Percentiles rank a stretch among this genome's conserved stretches.
These are phyloP conservation scores for Jordanella pulchra DNA, from an alignment of 2,797 vertebrate genomes.

Conservation along the genomic window DNA sequence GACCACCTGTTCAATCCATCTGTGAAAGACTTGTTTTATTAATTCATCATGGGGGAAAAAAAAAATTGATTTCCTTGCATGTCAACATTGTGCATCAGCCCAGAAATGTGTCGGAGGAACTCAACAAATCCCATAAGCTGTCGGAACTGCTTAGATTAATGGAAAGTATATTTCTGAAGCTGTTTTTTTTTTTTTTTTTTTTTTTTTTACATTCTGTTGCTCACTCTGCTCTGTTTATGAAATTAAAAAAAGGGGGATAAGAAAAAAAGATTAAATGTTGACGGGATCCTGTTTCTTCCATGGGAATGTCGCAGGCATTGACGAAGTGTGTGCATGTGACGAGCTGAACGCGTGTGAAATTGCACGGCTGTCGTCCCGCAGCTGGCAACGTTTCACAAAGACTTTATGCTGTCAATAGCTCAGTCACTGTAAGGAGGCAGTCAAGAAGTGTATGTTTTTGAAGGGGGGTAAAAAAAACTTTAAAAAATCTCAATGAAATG, in stretches of 20 bases:
- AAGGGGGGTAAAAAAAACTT: conserved; percentile 31
- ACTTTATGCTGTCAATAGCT: conserved; percentile 50
- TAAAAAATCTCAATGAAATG: conserved; percentile 56
- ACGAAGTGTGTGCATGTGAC: conserved; percentile 69
- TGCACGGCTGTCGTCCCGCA: conserved; percentile 48
- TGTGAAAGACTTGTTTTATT: conserved; percentile 75
- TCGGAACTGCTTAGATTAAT: conserved; percentile 52
- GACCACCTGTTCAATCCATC: conserved; percentile 62
- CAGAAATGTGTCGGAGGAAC: conserved; percentile 38
- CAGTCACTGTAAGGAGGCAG: conserved; percentile 38
- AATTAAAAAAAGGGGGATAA: conserved; percentile 52
- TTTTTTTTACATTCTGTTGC: conserved; percentile 43
- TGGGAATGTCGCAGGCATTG: conserved; percentile 59
- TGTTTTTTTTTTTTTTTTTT: conserved; percentile 48
- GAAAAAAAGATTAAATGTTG: too few relatives aligned
- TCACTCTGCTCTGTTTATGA: conserved; percentile 58
- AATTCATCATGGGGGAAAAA: conserved; percentile 49
- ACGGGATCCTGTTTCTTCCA: conserved; percentile 71
- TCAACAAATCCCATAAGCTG: conserved; percentile 41
- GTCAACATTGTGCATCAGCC: conserved; percentile 46
- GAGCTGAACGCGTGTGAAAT: conserved; percentile 56
- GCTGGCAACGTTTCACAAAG: conserved; percentile 52
- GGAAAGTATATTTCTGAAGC: conserved; percentile 39
- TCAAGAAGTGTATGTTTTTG: conserved; percentile 11
- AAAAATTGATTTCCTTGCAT: conserved; percentile 63